Conservation (phyloP, 1,140 invertebrate species). For the Brachystomella parvula region DNA sequence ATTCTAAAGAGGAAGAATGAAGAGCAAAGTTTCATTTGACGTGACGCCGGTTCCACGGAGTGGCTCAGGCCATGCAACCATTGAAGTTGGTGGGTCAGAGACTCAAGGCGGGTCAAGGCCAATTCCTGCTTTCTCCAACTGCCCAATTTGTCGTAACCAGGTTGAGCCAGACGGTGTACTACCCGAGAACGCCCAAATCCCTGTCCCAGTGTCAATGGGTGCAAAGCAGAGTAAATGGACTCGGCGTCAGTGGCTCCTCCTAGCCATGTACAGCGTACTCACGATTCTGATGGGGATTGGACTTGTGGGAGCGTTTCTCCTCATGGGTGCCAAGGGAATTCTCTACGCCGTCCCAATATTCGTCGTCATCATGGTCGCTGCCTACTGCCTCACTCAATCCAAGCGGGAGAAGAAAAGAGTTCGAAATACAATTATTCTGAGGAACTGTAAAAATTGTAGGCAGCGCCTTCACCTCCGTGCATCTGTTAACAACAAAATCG, state of each 20-base stretch:
- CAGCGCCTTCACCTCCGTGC: not conserved
- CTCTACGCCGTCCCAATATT: constrained; percentile 2
- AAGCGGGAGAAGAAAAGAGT: not conserved
- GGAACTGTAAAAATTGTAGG: not conserved
- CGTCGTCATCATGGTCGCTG: not conserved
- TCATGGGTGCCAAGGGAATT: not conserved
- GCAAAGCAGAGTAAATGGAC: not conserved
- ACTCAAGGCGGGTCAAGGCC: not conserved
- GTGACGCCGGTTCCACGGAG: not conserved
- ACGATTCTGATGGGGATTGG: not conserved
- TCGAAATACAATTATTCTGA: not conserved
- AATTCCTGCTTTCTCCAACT: not conserved
- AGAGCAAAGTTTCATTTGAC: not conserved
- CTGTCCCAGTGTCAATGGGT: not conserved
- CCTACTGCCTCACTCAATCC: constrained; percentile 1
- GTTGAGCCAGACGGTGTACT: not conserved
- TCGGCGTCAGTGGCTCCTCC: not conserved
- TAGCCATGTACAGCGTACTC: not conserved
- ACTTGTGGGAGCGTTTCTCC: not conserved
- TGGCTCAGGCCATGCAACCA: not conserved
- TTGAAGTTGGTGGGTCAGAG: not conserved
- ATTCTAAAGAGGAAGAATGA: too few species aligned
- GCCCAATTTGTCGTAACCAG: not conserved
- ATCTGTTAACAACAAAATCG: not conserved
- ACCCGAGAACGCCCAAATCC: not conserved